Evolutionary conservation across 2,113 vertebrate species (phyloP), one percentile per base, ranked within the genome.

Genomic region (Peromyscus polionotus): DNA sequence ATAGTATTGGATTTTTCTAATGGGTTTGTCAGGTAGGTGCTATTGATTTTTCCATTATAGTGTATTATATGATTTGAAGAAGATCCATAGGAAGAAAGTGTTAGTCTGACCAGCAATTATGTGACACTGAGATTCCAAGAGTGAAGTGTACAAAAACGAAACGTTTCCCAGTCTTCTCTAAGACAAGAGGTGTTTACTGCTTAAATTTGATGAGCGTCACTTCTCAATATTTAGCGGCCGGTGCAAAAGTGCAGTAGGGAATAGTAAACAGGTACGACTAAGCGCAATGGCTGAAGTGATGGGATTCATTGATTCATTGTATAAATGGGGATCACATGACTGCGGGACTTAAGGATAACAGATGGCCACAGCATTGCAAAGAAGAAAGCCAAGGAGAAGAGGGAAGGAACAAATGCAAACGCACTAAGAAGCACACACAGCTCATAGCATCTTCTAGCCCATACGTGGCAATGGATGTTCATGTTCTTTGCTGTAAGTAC

Each of bases 21-120:
- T 4, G 61, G 22, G 17, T 88, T 65, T 39, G 83, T 28, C 12
- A 67, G 63, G 54, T n/a, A 81, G 77, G 22, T 89, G 72, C 28
- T 93, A 83, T 26, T 85, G 81, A 83, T 68, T 94, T 98, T 95
- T 91, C 57, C 59, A 86, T 94, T 94, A 88, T 0, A 68, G n/a
- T 61, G 28, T 81, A 83, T 93, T 96, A 95, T 86, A 39, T 94
- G 95, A 88, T 93, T 95, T 96, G 89, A 36, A 83, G 75, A 88
- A 93, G 65, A 72, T 28, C 11, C 26, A 54, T 31, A 51, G 7
- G 76, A 59, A 36, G 2, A 70, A 91, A 92, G 22, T 45, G 48
- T 59, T 36, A 84, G 31, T 17, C 31, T 79, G 72, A 48, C 76
- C 72, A 86, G 93, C 39, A 88, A 91, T 94, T 95, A 96, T 4